Evolutionary conservation across 2,797 vertebrate genomes (phyloP).

Genomic region (Eulemur mongoz): DNA sequence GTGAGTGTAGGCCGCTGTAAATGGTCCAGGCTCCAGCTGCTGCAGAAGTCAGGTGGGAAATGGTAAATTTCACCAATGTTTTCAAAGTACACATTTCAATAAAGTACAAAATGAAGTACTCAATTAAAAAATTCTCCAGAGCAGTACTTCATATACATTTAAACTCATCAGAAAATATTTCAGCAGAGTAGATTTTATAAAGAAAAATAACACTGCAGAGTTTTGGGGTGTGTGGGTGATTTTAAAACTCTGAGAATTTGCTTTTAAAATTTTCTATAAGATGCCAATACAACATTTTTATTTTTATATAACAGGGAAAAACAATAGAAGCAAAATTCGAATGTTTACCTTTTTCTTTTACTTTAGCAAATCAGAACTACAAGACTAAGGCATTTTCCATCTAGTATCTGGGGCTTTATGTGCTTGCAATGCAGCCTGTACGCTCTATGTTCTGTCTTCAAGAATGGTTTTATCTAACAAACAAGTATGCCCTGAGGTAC

Average conservation of each 20-base stretch:
- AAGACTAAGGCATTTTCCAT: conserved; percentile 69
- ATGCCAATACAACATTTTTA: not conserved
- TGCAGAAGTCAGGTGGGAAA: conserved; percentile 66
- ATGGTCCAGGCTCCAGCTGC: conserved; percentile 74
- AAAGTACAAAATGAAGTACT: conserved; percentile 70
- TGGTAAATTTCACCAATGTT: conserved; percentile 68
- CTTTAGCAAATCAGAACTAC: conserved; percentile 52
- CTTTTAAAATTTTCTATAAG: conserved; percentile 29
- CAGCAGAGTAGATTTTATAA: conserved; percentile 46
- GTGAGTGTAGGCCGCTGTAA: not conserved
- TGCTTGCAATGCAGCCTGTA: conserved; percentile 38
- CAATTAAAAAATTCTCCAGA: conserved; percentile 69
- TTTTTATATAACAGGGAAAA: conserved; percentile 5
- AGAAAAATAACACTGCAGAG: conserved; percentile 42
- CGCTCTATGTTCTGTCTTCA: conserved; percentile 62
- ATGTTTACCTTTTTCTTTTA: not conserved
- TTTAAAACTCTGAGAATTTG: not conserved
- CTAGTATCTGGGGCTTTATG: conserved; percentile 54
- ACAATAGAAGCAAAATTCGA: not conserved
- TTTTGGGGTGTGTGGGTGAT: not conserved
- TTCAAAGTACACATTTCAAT: conserved; percentile 60
- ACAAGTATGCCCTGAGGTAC: conserved; percentile 68
- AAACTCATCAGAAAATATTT: conserved; percentile 53
- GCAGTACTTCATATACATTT: conserved; percentile 51
- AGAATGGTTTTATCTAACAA: conserved; percentile 70